Conservation (phyloP, 2,113 vertebrate genomes). For the Lepus timidus region DNA sequence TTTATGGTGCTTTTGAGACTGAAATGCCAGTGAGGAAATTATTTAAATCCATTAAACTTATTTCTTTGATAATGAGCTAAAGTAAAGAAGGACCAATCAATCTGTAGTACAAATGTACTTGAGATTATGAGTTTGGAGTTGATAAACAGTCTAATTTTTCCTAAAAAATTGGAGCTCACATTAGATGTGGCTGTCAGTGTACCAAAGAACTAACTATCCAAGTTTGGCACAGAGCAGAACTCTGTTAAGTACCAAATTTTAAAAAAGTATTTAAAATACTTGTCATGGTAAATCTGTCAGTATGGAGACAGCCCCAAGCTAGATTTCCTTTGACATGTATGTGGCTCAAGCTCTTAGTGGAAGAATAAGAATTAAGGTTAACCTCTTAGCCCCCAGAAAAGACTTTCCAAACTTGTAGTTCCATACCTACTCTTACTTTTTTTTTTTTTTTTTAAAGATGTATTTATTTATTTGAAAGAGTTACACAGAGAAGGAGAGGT, state of each 20-base stretch:
- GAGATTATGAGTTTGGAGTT: slow-evolving; percentile 22
- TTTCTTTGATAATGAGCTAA: background rate
- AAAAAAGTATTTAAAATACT: slow-evolving; percentile 32
- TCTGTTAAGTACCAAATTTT: background rate
- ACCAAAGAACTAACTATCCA: background rate
- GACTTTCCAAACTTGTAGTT: background rate
- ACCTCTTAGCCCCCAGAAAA: background rate
- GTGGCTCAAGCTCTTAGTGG: background rate
- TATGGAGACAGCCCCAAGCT: background rate
- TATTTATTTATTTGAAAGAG: too few relatives aligned
- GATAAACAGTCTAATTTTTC: slow-evolving; percentile 8
- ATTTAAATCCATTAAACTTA: background rate
- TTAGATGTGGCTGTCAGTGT: background rate
- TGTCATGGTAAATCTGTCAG: background rate
- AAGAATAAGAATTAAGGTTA: background rate
- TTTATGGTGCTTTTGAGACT: slow-evolving; percentile 61
- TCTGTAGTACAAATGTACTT: background rate
- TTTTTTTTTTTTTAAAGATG: too few relatives aligned
- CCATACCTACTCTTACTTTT: background rate
- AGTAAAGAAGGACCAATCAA: background rate
- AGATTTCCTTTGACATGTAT: background rate
- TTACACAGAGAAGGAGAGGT: too few relatives aligned
- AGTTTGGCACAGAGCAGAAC: background rate
- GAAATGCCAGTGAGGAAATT: background rate
- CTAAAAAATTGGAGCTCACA: background rate